phyloP scores from a whole-genome alignment of 92 coral and sea anemone genomes.

The Diadumene lineata region DNA sequence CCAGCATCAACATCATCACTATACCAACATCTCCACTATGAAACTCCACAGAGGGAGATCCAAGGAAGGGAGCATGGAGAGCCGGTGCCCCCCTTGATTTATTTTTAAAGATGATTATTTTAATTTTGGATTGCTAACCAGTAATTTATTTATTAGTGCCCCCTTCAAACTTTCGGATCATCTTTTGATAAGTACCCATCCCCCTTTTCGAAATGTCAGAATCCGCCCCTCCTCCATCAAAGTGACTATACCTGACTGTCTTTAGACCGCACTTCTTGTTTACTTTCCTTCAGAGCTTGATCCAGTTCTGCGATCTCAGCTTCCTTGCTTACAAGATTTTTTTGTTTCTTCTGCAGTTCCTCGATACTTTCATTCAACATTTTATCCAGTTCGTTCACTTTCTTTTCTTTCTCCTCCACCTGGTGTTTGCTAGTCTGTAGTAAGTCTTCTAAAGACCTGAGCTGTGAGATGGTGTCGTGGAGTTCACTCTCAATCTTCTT shows the following conservation, averaged over 20 bases:
- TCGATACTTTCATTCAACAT: slow-evolving; percentile 92
- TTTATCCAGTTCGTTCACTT: slow-evolving; percentile 84
- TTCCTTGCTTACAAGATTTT: slow-evolving; percentile 72
- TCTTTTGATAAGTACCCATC: too few species aligned
- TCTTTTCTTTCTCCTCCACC: slow-evolving; percentile 71
- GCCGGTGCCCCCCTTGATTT: too few species aligned
- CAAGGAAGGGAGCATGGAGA: too few species aligned
- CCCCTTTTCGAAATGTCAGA: too few species aligned
- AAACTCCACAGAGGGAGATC: too few species aligned
- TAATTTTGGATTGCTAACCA: too few species aligned
- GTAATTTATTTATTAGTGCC: too few species aligned
- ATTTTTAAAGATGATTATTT: too few species aligned
- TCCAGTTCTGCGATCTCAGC: slow-evolving; percentile 84
- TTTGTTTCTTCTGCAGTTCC: slow-evolving; percentile 84
- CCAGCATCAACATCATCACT: neutral
- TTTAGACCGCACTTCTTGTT: slow-evolving; percentile 82
- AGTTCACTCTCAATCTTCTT: slow-evolving; percentile 76
- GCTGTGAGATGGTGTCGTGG: slow-evolving; percentile 76
- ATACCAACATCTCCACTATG: neutral
- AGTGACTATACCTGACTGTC: slow-evolving; percentile 94
- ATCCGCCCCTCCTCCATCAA: too few species aligned
- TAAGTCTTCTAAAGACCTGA: slow-evolving; percentile 74
- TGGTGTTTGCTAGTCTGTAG: slow-evolving; percentile 75
- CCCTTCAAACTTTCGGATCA: too few species aligned
- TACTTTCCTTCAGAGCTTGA: slow-evolving; percentile 84